Evolutionary conservation across 2,888 invertebrate genomes (phyloP).

Genomic region (Myathropa florea): DNA sequence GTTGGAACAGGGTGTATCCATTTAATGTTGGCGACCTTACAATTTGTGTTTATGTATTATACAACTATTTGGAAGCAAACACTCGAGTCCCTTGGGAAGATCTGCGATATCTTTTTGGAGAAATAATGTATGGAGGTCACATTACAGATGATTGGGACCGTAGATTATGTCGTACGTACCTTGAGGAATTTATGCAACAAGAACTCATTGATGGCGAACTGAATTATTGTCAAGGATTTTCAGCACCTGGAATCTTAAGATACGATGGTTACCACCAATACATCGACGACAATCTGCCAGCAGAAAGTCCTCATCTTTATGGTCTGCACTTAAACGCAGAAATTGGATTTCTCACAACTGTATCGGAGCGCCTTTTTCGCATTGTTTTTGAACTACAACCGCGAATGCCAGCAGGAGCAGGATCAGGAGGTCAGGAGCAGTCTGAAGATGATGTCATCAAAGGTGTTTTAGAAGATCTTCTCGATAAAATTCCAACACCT

Average conservation of each 20-base stretch:
- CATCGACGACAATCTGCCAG: conserved; percentile 91
- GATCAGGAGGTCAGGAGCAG: conserved; percentile 82
- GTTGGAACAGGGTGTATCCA: conserved; percentile 85
- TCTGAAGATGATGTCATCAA: conserved; percentile 89
- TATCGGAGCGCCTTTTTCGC: conserved; percentile 91
- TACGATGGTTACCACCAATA: conserved; percentile 93
- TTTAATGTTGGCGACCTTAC: conserved; percentile 93
- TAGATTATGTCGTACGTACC: conserved; percentile 90
- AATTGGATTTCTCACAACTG: conserved; percentile 94
- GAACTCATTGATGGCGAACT: conserved; percentile 94
- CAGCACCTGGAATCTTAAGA: conserved; percentile 93
- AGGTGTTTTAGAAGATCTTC: conserved; percentile 89
- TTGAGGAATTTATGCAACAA: conserved; percentile 93
- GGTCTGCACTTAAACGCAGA: conserved; percentile 97
- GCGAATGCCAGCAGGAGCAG: conserved; percentile 87
- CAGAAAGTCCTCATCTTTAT: conserved; percentile 94
- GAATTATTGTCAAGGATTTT: conserved; percentile 90
- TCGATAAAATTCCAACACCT: conserved; percentile 93
- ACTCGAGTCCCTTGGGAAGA: conserved; percentile 96
- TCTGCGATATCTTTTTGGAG: conserved; percentile 95
- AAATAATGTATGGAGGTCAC: conserved; percentile 99
- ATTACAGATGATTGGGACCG: conserved; percentile 98
- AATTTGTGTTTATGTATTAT: conserved; percentile 94
- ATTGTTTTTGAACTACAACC: conserved; percentile 95
- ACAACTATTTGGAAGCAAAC: conserved; percentile 94